phyloP scores from a whole-genome alignment of 1,140 invertebrate genomes.

The Drosophila azteca region DNA sequence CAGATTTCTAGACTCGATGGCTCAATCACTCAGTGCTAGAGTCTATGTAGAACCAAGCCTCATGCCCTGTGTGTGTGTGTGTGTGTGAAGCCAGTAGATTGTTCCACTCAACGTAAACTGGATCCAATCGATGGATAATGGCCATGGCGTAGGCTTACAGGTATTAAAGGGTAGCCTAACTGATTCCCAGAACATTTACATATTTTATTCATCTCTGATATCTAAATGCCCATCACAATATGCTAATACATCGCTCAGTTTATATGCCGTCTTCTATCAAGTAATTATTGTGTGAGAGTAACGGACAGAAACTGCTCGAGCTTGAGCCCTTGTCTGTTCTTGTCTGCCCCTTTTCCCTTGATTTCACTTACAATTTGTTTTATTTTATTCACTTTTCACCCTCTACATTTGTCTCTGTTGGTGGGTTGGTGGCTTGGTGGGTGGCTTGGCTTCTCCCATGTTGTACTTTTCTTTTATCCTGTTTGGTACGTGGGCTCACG shows the following conservation, averaged over 20 bases:
- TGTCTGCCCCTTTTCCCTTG: not conserved
- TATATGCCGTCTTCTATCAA: not conserved
- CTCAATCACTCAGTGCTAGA: constrained; percentile 28
- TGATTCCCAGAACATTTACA: no score
- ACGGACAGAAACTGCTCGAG: constrained; percentile 14
- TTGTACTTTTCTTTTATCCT: constrained; percentile 7
- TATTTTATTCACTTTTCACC: constrained; percentile 2
- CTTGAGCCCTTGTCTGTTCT: no score
- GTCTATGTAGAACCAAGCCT: constrained; percentile 26
- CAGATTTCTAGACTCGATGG: constrained; percentile 39
- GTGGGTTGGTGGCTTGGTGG: no score
- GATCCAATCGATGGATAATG: not conserved
- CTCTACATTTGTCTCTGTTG: no score
- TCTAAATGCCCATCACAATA: constrained; percentile 19
- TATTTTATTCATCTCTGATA: no score
- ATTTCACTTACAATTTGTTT: constrained; percentile 3
- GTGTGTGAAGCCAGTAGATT: constrained; percentile 13
- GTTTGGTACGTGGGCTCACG: constrained; percentile 51
- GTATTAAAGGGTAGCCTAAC: no score
- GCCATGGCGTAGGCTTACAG: no score
- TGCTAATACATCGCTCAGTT: constrained; percentile 20
- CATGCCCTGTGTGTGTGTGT: not conserved
- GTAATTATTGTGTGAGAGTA: not conserved
- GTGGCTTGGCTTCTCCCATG: not conserved
- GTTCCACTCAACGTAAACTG: constrained; percentile 18